A percentile compares a stretch with the other conserved stretches of the same genome.
Evolutionary conservation across 2,113 vertebrate genomes (phyloP).

Genomic region (Malurus cyaneus): DNA sequence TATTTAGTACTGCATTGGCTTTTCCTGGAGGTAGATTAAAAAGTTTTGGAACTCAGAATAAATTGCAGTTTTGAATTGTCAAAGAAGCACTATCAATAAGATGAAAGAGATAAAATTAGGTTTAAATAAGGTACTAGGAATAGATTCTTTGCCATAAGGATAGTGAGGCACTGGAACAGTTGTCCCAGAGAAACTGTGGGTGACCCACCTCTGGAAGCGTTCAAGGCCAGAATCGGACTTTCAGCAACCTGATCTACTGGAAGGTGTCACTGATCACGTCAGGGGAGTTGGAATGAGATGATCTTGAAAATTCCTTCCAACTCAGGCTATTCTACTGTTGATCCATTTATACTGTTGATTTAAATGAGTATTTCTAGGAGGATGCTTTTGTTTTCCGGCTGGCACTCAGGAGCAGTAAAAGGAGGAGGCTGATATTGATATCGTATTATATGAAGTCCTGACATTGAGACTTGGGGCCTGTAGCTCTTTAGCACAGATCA

Average conservation of each 20-base stretch:
- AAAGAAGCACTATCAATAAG: background rate
- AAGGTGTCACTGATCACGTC: background rate
- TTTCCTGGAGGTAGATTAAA: background rate
- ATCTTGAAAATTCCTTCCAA: background rate
- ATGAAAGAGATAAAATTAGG: background rate
- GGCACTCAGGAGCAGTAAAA: background rate
- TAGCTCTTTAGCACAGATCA: background rate
- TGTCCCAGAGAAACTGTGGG: background rate
- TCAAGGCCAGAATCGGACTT: background rate
- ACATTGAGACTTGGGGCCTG: background rate
- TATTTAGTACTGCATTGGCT: background rate
- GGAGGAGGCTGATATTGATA: background rate
- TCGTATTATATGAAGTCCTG: background rate
- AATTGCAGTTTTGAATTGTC: background rate
- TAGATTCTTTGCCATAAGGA: background rate
- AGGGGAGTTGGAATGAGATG: background rate
- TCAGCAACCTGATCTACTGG: background rate
- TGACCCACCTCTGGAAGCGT: background rate
- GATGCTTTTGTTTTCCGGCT: background rate
- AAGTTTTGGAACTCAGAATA: background rate
- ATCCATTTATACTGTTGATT: background rate
- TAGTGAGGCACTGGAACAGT: background rate
- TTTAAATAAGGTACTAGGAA: background rate
- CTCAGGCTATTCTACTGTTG: background rate
- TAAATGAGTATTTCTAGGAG: background rate